Evolutionary conservation across 2,113 vertebrate species (phyloP), one percentile per base, ranked within the genome.

Genomic region (Plecotus auritus): DNA sequence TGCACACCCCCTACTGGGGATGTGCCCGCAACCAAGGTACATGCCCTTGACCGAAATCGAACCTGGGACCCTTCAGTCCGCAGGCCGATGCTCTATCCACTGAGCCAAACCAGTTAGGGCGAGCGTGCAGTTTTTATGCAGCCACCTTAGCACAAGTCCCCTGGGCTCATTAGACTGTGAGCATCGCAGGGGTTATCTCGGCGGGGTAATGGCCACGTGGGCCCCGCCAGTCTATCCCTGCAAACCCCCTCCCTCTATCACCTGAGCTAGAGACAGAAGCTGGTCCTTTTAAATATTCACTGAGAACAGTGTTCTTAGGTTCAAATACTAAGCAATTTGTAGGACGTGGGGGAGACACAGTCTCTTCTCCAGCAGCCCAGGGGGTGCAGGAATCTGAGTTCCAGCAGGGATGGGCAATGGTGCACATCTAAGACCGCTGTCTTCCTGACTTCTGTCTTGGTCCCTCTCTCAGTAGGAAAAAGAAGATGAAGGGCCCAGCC

Each of bases 401-500:
- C 59, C 23, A 18, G 4, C 4, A 64, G 70, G 28, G 37, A 10
- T 1, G 0, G 18, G 17, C 11, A 6, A 4, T 2, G 56, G n/a
- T 14, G 4, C 9, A 3, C 10, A 9, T 23, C 84, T 4, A 2
- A 16, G 40, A 2, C 3, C 2, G 3, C 16, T 23, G 30, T 18
- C 9, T 51, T 91, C 73, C 89, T 97, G 69, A 95, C 67, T 49
- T 77, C 45, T 47, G 5, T 69, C 80, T 90, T 8, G 5, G 23
- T 9, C 56, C 88, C 64, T 61, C 80, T 74, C 56, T 12, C 73
- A 74, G 93, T 89, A 99, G 99, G 98, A 99, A 88, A 51, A 97
- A 98, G 98, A 98, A 98, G 98, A 98, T 97, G 78, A 94, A 98
- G 64, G 91, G 93, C 54, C 97, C 96, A 0, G 97, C 98, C 2